Conservation (phyloP, 2,888 invertebrate species). For the Aphrophora alni region DNA sequence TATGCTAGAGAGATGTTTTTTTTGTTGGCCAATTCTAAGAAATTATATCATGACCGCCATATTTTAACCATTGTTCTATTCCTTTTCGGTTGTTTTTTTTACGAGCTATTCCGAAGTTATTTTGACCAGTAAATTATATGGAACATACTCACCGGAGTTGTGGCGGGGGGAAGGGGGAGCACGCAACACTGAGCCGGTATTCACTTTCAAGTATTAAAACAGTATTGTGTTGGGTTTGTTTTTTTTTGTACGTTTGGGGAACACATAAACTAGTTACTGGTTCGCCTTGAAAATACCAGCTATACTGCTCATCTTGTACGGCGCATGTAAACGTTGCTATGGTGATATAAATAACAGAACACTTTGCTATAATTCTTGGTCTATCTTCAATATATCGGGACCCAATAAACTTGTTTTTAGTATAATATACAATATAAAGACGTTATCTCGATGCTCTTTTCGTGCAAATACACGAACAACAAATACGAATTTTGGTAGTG, state of each 20-base stretch:
- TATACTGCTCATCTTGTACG: too few relatives aligned
- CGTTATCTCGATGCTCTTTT: too few relatives aligned
- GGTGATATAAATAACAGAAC: not conserved
- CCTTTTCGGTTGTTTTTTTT: not conserved
- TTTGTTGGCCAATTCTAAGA: not conserved
- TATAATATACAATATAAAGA: too few relatives aligned
- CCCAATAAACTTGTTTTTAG: too few relatives aligned
- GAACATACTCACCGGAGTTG: not conserved
- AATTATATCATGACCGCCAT: not conserved
- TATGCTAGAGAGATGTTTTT: not conserved
- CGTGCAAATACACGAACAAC: too few relatives aligned
- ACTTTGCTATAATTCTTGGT: too few relatives aligned
- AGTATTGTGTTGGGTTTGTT: not conserved
- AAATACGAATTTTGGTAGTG: too few relatives aligned
- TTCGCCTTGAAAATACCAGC: not conserved
- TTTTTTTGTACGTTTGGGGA: not conserved
- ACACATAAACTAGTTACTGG: not conserved
- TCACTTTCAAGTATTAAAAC: too few relatives aligned
- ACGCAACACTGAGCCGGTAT: not conserved
- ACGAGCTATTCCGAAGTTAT: not conserved
- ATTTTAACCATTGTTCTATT: not conserved
- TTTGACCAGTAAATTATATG: constrained; percentile 6
- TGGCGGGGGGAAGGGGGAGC: not conserved
- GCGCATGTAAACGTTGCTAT: not conserved
- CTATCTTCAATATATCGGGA: too few relatives aligned